phyloP scores from a whole-genome alignment of 2,888 invertebrate species.

The Calephelis perditalis region DNA sequence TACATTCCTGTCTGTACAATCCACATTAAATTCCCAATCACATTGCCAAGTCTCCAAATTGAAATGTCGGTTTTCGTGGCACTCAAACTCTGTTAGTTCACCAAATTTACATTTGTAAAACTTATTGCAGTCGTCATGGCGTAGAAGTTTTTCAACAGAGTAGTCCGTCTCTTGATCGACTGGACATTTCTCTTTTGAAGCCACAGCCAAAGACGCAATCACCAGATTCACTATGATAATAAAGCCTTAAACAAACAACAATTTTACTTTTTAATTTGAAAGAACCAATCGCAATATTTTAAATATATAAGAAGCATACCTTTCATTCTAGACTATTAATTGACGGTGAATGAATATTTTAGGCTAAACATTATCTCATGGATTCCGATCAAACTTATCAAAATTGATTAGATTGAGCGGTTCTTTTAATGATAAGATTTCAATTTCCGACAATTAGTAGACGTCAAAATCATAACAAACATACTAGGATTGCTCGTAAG shows the following conservation, averaged over 20 bases:
- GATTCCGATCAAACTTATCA: not conserved
- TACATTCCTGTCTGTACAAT: slow-evolving; percentile 54
- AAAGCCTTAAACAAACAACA: slow-evolving; percentile 22
- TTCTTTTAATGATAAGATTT: slow-evolving; percentile 16
- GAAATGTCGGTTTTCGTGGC: slow-evolving; percentile 72
- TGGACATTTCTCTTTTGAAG: slow-evolving; percentile 45
- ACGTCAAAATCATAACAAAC: not conserved
- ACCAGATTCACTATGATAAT: slow-evolving; percentile 28
- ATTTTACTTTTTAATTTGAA: not conserved
- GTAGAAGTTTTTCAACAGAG: slow-evolving; percentile 70
- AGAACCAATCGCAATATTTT: too few relatives aligned
- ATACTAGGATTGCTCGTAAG: too few relatives aligned
- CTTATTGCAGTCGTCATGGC: slow-evolving; percentile 72
- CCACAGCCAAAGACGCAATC: slow-evolving; percentile 33
- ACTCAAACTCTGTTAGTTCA: slow-evolving; percentile 68
- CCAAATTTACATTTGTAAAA: slow-evolving; percentile 78
- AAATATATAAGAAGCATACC: slow-evolving; percentile 16
- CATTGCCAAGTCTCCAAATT: slow-evolving; percentile 65
- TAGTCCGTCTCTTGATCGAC: slow-evolving; percentile 46
- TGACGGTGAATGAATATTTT: not conserved
- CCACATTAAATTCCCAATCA: slow-evolving; percentile 75
- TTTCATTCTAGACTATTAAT: slow-evolving; percentile 25
- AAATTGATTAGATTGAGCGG: slow-evolving; percentile 6
- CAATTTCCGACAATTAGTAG: not conserved
- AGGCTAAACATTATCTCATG: not conserved